A percentile compares a stretch with the other conserved stretches of the same genome.
phyloP scores from a whole-genome alignment of 2,113 vertebrate genomes.

The Lampris megalopsis region DNA sequence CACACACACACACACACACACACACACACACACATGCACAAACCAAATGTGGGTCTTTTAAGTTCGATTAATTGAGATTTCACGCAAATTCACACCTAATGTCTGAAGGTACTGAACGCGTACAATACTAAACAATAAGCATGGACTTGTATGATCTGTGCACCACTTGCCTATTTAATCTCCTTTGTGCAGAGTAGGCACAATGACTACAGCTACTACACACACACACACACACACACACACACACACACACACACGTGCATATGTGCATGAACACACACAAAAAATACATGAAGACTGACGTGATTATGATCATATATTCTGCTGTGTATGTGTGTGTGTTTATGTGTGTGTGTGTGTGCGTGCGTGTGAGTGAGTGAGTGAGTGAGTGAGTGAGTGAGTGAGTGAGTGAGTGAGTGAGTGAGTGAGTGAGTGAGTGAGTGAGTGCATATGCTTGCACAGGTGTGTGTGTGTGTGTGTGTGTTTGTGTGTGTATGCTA shows the following conservation, averaged over 20 bases:
- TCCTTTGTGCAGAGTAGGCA: conserved; percentile 36
- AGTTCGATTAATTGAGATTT: no score
- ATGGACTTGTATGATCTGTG: conserved; percentile 1
- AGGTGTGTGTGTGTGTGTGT: conserved; percentile 1
- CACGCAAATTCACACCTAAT: neutral
- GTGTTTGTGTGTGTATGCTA: neutral
- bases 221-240: conserved; percentile 34
- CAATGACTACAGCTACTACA: conserved; percentile 38
- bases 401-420: neutral
- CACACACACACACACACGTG: conserved; percentile 47
- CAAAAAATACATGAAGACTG: neutral
- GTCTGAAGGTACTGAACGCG: conserved; percentile 17
- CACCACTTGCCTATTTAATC: conserved; percentile 36
- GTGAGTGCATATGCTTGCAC: neutral
- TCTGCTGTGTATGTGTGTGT: neutral
- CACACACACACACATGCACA: conserved; percentile 26
- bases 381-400: neutral
- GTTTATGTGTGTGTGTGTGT: neutral
- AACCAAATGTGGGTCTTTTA: neutral
- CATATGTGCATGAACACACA: neutral
- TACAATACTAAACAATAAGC: conserved; percentile 36
- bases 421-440: neutral
- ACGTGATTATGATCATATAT: neutral
- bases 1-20: conserved; percentile 29
- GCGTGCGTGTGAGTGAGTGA: neutral